These are phyloP conservation scores for Distichodus sexfasciatus DNA, from an alignment of 2,797 vertebrate species.

Conservation along the genomic window DNA sequence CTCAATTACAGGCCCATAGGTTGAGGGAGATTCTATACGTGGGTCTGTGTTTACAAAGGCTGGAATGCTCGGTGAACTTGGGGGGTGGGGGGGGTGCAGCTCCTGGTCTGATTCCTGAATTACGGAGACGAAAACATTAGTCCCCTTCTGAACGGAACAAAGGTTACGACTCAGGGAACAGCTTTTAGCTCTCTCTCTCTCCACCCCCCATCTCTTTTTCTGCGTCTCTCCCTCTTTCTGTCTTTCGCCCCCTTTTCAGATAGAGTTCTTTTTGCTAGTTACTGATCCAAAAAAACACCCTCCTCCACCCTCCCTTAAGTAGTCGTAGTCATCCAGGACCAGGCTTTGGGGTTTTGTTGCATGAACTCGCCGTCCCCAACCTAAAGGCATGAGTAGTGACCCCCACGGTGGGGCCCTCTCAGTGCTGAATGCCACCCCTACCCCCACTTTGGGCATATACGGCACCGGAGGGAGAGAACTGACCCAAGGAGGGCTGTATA, in stretches of 20 bases:
- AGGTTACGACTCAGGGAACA: conserved; percentile 53
- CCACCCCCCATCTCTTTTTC: neutral
- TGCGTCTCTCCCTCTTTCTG: neutral
- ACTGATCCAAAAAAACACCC: conserved; percentile 47
- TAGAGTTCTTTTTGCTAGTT: conserved; percentile 45
- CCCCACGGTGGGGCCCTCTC: conserved; percentile 19
- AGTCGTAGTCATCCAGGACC: conserved; percentile 17
- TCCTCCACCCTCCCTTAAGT: conserved; percentile 43
- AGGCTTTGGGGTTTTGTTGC: conserved; percentile 35
- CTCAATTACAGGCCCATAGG: conserved; percentile 51
- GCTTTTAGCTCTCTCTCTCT: conserved; percentile 34
- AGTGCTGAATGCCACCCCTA: conserved; percentile 15
- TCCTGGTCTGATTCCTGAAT: conserved; percentile 43
- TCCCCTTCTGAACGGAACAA: conserved; percentile 51
- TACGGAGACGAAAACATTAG: conserved; percentile 52
- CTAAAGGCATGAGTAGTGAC: conserved; percentile 25
- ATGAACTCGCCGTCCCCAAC: conserved; percentile 15
- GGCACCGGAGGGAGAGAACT: neutral
- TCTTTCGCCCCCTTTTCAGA: conserved; percentile 32
- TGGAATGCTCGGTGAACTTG: conserved; percentile 35
- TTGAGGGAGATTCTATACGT: conserved; percentile 49
- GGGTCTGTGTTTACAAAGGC: conserved; percentile 50
- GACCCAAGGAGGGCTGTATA: neutral
- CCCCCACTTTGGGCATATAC: neutral
- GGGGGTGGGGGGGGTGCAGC: conserved; percentile 39